Conservation (phyloP, 2,888 invertebrate genomes). For the Brachycybe producta region DNA sequence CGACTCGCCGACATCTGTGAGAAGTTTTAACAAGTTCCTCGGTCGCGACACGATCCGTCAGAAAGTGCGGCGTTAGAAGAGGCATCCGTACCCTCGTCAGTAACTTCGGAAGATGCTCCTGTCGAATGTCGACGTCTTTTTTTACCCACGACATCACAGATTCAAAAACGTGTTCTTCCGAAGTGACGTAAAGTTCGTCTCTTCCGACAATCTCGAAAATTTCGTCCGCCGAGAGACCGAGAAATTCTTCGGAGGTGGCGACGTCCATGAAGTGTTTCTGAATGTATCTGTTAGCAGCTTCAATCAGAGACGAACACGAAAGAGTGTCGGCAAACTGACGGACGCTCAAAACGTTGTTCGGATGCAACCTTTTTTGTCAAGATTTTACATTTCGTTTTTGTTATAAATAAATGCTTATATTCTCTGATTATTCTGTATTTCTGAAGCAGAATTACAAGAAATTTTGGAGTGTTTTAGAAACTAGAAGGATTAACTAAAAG, state of each 20-base stretch:
- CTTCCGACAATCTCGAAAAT: conserved; percentile 53
- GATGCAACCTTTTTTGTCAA: conserved; percentile 49
- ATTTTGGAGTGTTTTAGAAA: no score
- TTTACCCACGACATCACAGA: conserved; percentile 70
- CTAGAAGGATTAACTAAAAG: no score
- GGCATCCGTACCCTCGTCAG: conserved; percentile 64
- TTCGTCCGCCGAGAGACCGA: conserved; percentile 47
- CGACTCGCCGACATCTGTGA: conserved; percentile 58
- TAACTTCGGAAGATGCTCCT: conserved; percentile 50
- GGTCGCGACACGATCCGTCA: conserved; percentile 65
- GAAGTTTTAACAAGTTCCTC: conserved; percentile 63
- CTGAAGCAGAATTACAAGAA: no score
- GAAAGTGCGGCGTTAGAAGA: conserved; percentile 61
- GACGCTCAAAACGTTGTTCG: conserved; percentile 66
- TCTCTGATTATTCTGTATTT: no score
- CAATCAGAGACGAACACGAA: conserved; percentile 53
- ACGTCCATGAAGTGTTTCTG: conserved; percentile 67
- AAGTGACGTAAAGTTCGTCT: conserved; percentile 61
- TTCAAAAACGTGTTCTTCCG: conserved; percentile 72
- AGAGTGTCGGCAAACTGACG: conserved; percentile 66
- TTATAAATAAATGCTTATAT: no score
- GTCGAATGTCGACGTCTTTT: conserved; percentile 45
- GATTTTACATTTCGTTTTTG: no score
- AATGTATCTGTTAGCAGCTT: conserved; percentile 63
- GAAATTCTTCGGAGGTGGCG: conserved; percentile 60